Evolutionary conservation across 2,888 invertebrate genomes (phyloP), one percentile per base, ranked within the genome.

Genomic region (Metopia argyrocephala): DNA sequence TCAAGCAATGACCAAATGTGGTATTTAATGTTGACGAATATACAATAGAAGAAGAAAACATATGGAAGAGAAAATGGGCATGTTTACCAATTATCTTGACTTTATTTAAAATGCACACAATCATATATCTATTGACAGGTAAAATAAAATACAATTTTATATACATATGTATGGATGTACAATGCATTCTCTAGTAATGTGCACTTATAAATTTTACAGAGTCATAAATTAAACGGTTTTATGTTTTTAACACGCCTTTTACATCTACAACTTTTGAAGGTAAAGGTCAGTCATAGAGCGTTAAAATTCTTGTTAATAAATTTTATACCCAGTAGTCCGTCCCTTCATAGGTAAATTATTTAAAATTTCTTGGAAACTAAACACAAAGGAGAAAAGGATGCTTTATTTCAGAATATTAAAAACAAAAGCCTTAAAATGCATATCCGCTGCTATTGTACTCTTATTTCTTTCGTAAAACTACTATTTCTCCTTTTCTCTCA

Each of bases 161-260:
- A 68, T 78, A 54, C 59, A 31, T 31, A 12, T 54, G 54, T 71
- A 48, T 20, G 4, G 9, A 21, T 28, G 2, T 38, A 23, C 5
- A 12, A 38, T n/a, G 23, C 46, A 66, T 28, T 46, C 45, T 46
- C 1, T 50, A 45, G 50, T n/a, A 20, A 25, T 9, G 54, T n/a
- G 3, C 46, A 25, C 20, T 64, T 38, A 66, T 50, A 54, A 2
- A 57, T 15, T 45, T 18, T 28, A 50, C 31, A 48, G 31, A 5
- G 56, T 85, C 87, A 87, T 88, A 87, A 87, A 87, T 87, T 87
- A 86, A 83, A 85, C 1, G 45, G 83, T 85, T 88, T 87, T 87
- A 87, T 88, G 87, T 70, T 75, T 25, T 20, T 66, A 75, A 46
- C 75, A 79, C 79, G 79, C 79, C 75, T 75, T 75, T 70, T 79